phyloP scores from a whole-genome alignment of 2,113 vertebrate genomes.

The Taurulus bubalis region DNA sequence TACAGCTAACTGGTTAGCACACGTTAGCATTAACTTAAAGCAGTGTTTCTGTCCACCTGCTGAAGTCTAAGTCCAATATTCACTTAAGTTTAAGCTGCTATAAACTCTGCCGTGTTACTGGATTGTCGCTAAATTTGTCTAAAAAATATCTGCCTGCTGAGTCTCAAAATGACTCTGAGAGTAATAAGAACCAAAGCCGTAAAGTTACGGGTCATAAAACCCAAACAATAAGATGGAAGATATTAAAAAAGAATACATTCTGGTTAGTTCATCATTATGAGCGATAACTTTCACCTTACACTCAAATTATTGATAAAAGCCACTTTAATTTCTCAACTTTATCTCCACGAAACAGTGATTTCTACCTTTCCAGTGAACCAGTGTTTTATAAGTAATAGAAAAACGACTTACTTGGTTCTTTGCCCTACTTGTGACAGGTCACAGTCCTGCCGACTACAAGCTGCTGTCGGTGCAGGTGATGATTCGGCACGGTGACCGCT shows the following conservation, averaged over 20 bases:
- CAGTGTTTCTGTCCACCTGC: not conserved
- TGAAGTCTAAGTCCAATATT: not conserved
- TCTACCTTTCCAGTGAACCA: not conserved
- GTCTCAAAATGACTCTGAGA: no score
- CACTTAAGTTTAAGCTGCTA: not conserved
- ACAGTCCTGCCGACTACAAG: constrained; percentile 93
- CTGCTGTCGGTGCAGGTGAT: constrained; percentile 94
- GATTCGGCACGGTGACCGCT: constrained; percentile 97
- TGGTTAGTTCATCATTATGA: not conserved
- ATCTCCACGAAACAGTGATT: not conserved
- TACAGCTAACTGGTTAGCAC: not conserved
- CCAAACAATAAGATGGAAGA: not conserved
- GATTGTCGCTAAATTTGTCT: no score
- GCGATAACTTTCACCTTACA: not conserved
- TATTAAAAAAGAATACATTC: not conserved
- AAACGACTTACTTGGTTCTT: not conserved
- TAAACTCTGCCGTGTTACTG: no score
- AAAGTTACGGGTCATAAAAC: not conserved
- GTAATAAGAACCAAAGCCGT: not conserved
- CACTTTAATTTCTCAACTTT: no score
- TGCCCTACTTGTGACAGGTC: constrained; percentile 82
- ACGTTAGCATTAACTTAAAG: not conserved
- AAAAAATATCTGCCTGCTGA: no score
- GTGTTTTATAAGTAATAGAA: not conserved
- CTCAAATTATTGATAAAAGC: not conserved